phyloP scores from a whole-genome alignment of 2,113 vertebrate species.

The Gymnobelideus leadbeateri region DNA sequence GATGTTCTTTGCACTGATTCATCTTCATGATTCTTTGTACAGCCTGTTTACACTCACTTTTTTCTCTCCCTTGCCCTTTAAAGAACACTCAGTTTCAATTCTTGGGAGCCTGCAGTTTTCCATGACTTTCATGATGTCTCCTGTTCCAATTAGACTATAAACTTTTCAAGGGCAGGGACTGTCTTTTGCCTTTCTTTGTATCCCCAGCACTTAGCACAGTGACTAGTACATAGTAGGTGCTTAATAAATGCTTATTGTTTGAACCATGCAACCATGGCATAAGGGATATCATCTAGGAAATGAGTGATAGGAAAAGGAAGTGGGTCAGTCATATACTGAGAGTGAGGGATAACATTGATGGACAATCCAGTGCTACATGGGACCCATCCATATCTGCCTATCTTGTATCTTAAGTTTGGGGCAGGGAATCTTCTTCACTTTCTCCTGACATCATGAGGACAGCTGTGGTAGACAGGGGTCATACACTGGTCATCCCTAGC shows the following conservation, averaged over 20 bases:
- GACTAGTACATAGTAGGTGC: not conserved
- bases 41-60: not conserved
- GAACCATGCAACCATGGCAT: not conserved
- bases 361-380: not conserved
- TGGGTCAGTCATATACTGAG: not conserved
- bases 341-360: not conserved
- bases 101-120: not conserved
- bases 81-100: not conserved
- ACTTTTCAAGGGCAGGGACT: not conserved
- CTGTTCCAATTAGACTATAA: not conserved
- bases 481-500: not conserved
- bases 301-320: not conserved
- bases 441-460: not conserved
- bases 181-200: not conserved
- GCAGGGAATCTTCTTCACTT: not conserved
- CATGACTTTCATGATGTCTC: not conserved
- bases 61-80: not conserved
- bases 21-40: not conserved
- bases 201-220: not conserved
- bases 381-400: not conserved
- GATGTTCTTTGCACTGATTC: not conserved
- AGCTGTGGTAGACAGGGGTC: not conserved
- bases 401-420: not conserved
- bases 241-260: not conserved
- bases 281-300: not conserved